phyloP scores from a whole-genome alignment of 2,888 invertebrate genomes.

The Ichneumoninae sp. region DNA sequence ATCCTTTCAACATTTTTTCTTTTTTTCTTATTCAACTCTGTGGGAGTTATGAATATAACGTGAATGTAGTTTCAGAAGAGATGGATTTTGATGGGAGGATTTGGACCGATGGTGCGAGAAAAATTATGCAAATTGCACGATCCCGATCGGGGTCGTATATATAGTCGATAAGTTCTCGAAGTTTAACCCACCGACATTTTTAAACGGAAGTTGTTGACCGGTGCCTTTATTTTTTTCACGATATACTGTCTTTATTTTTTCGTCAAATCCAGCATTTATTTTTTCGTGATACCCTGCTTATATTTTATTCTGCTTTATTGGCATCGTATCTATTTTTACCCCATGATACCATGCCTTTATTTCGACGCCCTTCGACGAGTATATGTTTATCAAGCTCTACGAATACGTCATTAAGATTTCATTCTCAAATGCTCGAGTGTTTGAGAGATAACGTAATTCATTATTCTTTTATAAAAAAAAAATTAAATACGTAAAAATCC shows the following conservation, averaged over 20 bases:
- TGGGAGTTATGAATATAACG: conserved; percentile 7
- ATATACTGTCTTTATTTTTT: neutral
- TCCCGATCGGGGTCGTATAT: neutral
- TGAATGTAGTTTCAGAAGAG: neutral
- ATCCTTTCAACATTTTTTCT: conserved; percentile 10
- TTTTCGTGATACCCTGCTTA: neutral
- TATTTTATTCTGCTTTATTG: neutral
- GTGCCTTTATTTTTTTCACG: too few relatives aligned
- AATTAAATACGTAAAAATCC: neutral
- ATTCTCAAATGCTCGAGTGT: neutral
- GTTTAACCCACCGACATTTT: neutral
- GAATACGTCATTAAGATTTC: neutral
- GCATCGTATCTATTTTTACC: neutral
- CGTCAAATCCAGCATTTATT: neutral
- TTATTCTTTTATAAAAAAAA: neutral
- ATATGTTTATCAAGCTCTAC: neutral
- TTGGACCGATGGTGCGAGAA: neutral
- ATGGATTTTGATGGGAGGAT: neutral
- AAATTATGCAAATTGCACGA: neutral
- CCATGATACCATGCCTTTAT: neutral
- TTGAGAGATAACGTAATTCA: neutral
- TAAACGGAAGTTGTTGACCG: neutral
- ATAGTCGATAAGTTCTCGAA: neutral
- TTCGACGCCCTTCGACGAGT: neutral
- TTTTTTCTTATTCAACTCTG: neutral